Base-by-base conservation (phyloP, 2,113 vertebrate species). In the Poeciliopsis prolifica region DNA sequence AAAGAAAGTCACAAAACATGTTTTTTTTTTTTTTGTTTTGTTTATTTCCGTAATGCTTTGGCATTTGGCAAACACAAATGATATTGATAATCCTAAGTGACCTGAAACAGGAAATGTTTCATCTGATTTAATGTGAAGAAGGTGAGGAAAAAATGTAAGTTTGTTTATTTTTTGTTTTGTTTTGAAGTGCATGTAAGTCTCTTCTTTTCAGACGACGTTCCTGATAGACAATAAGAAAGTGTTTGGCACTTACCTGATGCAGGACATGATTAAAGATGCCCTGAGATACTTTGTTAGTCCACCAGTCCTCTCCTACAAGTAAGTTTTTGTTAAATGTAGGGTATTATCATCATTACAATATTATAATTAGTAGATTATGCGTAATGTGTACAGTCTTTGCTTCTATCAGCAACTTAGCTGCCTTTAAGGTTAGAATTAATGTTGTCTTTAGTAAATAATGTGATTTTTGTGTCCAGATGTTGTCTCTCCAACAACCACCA, bases 231-330 rank as follows among this genome's bases (percentile, higher is more conserved):
- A 98, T 84, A 99, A 97, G 89, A 99, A 99, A 79, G 98, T 99
- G 61, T 99, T 99, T 88, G 98, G 98, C 75, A 97, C 96, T 64
- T 97, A 99, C 74, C 94, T 99, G 84, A 99, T 99, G 97, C 98
- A 99, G 91, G 98, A 99, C 85, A 98, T 99, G 97, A 96, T 99
- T 72, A 98, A 98, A 95, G 98, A 99, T 87, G 97, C 98, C 31
- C 92, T 99, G 75, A 95, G 97, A 62, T 96, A 95, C 90, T 99
- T 99, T 29, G 97, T 99, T 79, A 99, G 98, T 87, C 98, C 98
- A 68, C 98, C 98, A 65, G 98, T 99, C 61, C 96, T 99, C 81
- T 98, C 98, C 63, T 92, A 96, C 70, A 99, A 99, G 98, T 99
- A 94, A 96, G 97, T 94, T 0, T 71, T 14, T 13, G 10, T 12